These are phyloP conservation scores for Hypercompe scribonia DNA, from an alignment of 2,888 invertebrate genomes.

Conservation along the genomic window DNA sequence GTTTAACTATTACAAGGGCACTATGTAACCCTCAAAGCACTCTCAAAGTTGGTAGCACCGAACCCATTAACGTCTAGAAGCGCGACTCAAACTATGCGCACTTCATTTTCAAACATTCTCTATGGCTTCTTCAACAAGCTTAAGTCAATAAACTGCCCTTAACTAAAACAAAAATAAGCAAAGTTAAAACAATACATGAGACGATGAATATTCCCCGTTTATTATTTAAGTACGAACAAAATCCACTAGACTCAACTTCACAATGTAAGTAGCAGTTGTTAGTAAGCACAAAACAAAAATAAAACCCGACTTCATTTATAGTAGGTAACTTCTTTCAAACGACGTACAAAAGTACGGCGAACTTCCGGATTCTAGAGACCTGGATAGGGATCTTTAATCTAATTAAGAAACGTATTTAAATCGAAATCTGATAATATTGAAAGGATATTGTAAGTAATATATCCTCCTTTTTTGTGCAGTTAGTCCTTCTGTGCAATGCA, in stretches of 20 bases:
- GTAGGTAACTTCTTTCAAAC: constrained; percentile 55
- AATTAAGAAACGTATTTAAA: background rate
- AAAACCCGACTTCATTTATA: constrained; percentile 53
- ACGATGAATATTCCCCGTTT: constrained; percentile 42
- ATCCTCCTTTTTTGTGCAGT: too few relatives aligned
- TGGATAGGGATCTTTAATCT: constrained; percentile 35
- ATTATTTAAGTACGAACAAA: constrained; percentile 43
- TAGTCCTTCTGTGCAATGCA: too few relatives aligned
- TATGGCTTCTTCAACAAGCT: constrained; percentile 6
- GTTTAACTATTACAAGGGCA: background rate
- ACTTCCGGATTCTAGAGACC: constrained; percentile 18
- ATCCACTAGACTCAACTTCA: constrained; percentile 35
- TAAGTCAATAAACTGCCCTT: constrained; percentile 11
- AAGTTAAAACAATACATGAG: constrained; percentile 27
- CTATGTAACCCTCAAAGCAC: background rate
- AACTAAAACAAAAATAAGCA: constrained; percentile 17
- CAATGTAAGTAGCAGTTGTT: constrained; percentile 48
- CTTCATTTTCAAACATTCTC: background rate
- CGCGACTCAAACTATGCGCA: background rate
- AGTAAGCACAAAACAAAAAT: constrained; percentile 52
- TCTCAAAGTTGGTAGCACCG: background rate
- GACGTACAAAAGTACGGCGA: constrained; percentile 46
- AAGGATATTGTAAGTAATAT: too few relatives aligned
- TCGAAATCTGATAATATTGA: background rate
- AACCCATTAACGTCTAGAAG: background rate